Percentiles rank a stretch among this genome's conserved stretches.
phyloP scores from a whole-genome alignment of 2,113 vertebrate species.

The Barbus barbus region DNA sequence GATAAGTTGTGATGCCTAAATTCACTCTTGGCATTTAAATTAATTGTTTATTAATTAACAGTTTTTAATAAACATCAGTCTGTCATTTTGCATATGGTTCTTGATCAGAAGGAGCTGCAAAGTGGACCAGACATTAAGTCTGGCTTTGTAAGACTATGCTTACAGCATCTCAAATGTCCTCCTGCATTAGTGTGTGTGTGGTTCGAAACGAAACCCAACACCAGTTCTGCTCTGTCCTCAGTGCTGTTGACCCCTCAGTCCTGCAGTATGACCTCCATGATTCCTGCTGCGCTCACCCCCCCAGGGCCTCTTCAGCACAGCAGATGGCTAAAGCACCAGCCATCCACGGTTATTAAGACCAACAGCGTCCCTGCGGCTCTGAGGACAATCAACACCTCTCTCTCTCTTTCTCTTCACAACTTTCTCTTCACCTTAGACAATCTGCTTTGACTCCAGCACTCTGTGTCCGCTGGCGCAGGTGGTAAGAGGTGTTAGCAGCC shows the following conservation, averaged over 20 bases:
- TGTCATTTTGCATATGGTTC: neutral
- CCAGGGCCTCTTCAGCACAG: conserved; percentile 34
- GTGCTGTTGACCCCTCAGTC: conserved; percentile 7
- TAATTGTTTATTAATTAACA: neutral
- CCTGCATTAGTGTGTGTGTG: conserved; percentile 9
- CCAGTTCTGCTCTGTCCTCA: conserved; percentile 14
- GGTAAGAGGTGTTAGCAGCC: conserved; percentile 15
- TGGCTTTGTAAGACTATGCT: neutral
- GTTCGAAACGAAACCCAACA: neutral
- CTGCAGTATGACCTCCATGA: conserved; percentile 26
- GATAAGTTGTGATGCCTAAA: neutral
- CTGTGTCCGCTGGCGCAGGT: conserved; percentile 13
- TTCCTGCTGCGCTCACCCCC: neutral
- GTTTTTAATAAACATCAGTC: neutral
- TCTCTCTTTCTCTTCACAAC: conserved; percentile 29
- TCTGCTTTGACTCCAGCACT: conserved; percentile 34
- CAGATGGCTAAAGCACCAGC: conserved; percentile 39
- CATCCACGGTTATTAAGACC: conserved; percentile 36
- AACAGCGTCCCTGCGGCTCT: conserved; percentile 27
- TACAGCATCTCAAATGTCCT: conserved; percentile 4
- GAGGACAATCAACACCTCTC: conserved; percentile 38
- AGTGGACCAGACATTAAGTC: neutral
- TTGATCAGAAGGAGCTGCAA: neutral
- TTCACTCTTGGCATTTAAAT: neutral
- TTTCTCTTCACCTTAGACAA: conserved; percentile 34